Base-by-base conservation (phyloP, 1,140 invertebrate genomes). In the Leptinotarsa defecta region DNA sequence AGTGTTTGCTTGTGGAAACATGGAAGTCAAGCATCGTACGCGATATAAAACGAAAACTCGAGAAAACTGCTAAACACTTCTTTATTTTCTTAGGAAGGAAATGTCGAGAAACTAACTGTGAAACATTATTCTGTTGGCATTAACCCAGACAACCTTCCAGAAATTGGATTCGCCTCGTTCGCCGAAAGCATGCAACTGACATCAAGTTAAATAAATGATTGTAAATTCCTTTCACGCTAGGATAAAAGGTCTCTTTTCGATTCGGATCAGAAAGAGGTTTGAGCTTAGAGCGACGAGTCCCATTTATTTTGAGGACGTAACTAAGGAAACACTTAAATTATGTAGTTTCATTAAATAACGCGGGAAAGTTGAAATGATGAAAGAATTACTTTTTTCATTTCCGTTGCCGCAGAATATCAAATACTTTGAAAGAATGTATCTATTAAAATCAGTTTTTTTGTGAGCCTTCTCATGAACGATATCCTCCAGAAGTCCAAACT, bases 121-220 rank as follows among this genome's bases (percentile, higher is more conserved):
- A 57, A 57, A 57, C 52, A 57, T 57, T 57, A 57, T 57, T 57
- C n/a, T 57, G n/a, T 62, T 71, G 22, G 24, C 70, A 48, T 52
- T 19, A 52, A 17, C 49, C 43, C 70, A 57, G 15, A 57, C 43
- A 22, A 63, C 70, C 34, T 71, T 62, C 57, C 70, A 62, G 70
- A 71, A 71, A 71, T 71, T 71, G 57, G 70, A 71, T 71, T 71
- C 57, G 49, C 70, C 52, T 62, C 57, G 70, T 71, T 71, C 70
- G 57, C 57, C 17, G 27, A 71, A 71, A 71, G 70, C 70, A 49
- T 71, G 70, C 24, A 71, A 20, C 13, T 71, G 57, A 71, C 70
- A 71, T 24, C 22, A 27, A 62, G 22, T 62, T 71, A 62, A 71
- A 71, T 71, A 71, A 71, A 71, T 61, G 57, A 71, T 71, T 71